Base-by-base conservation (phyloP, 2,888 invertebrate species). In the Tetragnatha montana region DNA sequence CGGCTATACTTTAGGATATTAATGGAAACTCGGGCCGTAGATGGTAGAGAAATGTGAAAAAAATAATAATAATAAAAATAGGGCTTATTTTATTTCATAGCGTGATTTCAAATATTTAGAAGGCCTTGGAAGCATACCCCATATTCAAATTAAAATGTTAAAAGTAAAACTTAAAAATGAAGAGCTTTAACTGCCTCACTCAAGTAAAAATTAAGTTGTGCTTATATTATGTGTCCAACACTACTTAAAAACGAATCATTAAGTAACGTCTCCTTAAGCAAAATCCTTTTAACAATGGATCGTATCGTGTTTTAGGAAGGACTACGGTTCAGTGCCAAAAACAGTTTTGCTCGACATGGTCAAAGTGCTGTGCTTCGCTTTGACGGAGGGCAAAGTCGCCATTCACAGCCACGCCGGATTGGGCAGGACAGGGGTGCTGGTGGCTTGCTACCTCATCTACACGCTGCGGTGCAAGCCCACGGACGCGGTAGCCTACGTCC, bases 371-470 rank as follows among this genome's bases (percentile, higher is more conserved):
- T 96, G 97, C 69, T 97, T 97, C 93, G 96, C 97, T 0, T 94
- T 97, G 14, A 95, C 96, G 78, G 96, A 97, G 93, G 97, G 97
- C 81, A 95, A 96, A 93, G 96, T 96, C 71, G 97, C 97, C 1
- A 95, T 98, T 89, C 98, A 98, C 93, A 98, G 98, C 93, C 98
- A 98, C 94, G 97, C 98, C 92, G 96, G 96, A 91, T 94, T 96
- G 78, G 97, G 97, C 6, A 94, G 98, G 91, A 97, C 97, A 0
- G 97, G 97, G 0, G 97, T 97, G 60, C 94, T 98, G 60, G 97
- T 98, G 91, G 96, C 97, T 0, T 97, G 97, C 93, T 97, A 96
- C 94, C 94, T 98, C 83, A 96, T 98, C 50, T 97, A 96, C 94
- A 95, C 96, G 8, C 94, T 96, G 92, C 94, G 97, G 14, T 91